Evolutionary conservation across 2,888 invertebrate genomes (phyloP).

Genomic region (Cryptosula pallasiana): DNA sequence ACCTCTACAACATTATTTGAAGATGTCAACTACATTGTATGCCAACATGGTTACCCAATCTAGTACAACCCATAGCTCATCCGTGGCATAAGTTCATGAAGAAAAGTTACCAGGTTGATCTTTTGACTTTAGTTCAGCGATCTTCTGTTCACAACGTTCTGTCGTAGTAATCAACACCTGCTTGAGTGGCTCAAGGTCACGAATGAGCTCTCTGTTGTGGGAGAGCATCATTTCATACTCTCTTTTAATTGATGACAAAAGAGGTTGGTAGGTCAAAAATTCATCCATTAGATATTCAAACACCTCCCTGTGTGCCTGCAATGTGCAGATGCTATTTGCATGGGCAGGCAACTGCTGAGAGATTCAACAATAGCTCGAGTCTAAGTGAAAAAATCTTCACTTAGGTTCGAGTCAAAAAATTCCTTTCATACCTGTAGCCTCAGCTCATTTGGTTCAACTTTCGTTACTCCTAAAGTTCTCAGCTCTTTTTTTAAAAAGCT

Average conservation of each 20-base stretch:
- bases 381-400: too few relatives aligned
- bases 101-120: slow-evolving; percentile 46
- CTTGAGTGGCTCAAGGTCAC: slow-evolving; percentile 48
- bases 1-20: slow-evolving; percentile 41
- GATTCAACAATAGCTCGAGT: too few relatives aligned
- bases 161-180: slow-evolving; percentile 53
- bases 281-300: slow-evolving; percentile 54
- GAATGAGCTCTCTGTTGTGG: slow-evolving; percentile 44
- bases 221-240: slow-evolving; percentile 54
- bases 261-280: slow-evolving; percentile 53
- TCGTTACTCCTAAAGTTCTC: slow-evolving; percentile 43
- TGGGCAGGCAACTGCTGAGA: too few relatives aligned
- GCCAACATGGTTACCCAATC: too few relatives aligned
- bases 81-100: too few relatives aligned
- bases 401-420: background rate
- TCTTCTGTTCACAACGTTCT: slow-evolving; percentile 53
- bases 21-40: too few relatives aligned
- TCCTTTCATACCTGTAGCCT: slow-evolving; percentile 41
- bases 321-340: too few relatives aligned
- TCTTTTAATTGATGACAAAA: slow-evolving; percentile 51
- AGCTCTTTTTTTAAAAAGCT: slow-evolving; percentile 50
- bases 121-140: slow-evolving; percentile 49
- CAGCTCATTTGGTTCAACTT: slow-evolving; percentile 47
- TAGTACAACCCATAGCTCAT: too few relatives aligned
- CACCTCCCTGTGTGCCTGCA: slow-evolving; percentile 51